Evolutionary conservation across 2,113 vertebrate species (phyloP).

Genomic region (Coptodon rendalli): DNA sequence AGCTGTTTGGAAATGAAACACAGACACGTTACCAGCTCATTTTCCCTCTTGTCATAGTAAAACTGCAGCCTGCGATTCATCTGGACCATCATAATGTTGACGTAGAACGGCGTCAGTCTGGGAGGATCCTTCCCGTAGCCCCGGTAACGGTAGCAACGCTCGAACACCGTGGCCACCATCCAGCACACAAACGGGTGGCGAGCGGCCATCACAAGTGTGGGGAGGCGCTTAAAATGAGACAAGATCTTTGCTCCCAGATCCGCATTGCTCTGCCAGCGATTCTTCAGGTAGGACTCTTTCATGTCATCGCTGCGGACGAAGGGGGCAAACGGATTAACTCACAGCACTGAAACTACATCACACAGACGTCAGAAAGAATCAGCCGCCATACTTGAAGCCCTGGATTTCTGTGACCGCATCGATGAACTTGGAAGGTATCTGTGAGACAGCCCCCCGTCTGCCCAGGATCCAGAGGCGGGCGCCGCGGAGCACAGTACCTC

Average conservation of each 20-base stretch:
- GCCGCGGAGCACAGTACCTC: slow-evolving; percentile 50
- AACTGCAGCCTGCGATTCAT: slow-evolving; percentile 61
- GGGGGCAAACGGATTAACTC: background rate
- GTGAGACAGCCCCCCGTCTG: slow-evolving; percentile 22
- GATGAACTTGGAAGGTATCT: slow-evolving; percentile 54
- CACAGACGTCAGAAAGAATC: background rate
- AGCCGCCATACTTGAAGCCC: slow-evolving; percentile 55
- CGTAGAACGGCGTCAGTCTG: slow-evolving; percentile 53
- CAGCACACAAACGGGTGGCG: slow-evolving; percentile 66
- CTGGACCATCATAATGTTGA: slow-evolving; percentile 57
- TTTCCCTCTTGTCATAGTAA: slow-evolving; percentile 12
- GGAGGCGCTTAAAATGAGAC: slow-evolving; percentile 32
- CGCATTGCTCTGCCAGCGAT: slow-evolving; percentile 3
- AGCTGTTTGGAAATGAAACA: background rate
- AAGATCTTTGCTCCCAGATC: background rate
- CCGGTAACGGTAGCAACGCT: background rate
- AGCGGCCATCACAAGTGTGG: slow-evolving; percentile 35
- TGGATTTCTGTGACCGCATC: slow-evolving; percentile 56
- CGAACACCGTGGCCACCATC: slow-evolving; percentile 57
- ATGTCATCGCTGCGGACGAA: slow-evolving; percentile 27
- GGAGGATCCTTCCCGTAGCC: background rate
- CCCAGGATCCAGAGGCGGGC: slow-evolving; percentile 65
- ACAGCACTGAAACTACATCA: background rate
- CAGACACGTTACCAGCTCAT: slow-evolving; percentile 1
- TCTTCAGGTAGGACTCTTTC: slow-evolving; percentile 60